Base-by-base conservation (phyloP, 2,888 invertebrate species). In the Stenodema calcarata region DNA sequence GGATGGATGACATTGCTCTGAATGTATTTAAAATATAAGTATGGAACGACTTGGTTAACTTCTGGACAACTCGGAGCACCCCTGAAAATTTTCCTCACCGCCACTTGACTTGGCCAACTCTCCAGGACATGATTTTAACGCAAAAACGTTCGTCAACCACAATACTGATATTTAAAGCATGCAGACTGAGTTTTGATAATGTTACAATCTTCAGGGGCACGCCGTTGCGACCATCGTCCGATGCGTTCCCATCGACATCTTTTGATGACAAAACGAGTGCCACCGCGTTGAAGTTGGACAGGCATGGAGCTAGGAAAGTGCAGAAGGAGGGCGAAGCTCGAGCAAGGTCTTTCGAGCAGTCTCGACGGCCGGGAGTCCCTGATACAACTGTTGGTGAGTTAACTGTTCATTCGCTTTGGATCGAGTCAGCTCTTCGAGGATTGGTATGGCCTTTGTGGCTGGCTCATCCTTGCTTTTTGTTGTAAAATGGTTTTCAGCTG, bases 351-450 rank as follows among this genome's bases (percentile, higher is more conserved):
- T 86, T 78, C 62, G 86, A 86, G 41, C 76, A 47, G 86, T 78
- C 86, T 0, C 35, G 86, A 4, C 76, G 86, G 6, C 78, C 86
- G 12, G 86, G 76, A 9, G 86, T 86, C 0, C 78, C 86, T 14
- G 86, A 86, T 35, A 86, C 86, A 9, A 86, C 86, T 50, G 86
- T 86, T 18, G 86, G 86, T 86, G 54, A 86, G 86, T 78, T n/a
- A 14, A 7, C 23, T 27, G 18, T 3, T 18, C 35, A 73, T 35
- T 73, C 12, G 73, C 73, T 50, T 79, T 23, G 79, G 41, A 44
- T 18, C 12, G 11, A 23, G 62, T 11, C 62, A 62, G 62, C 23
- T 23, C 23, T 18, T 78, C 44, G 18, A 78, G 35, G 42, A 16
- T 75, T 75, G 41, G 75, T 75, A 75, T 14, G 75, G n/a, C 41